Conservation (phyloP, 2,888 invertebrate species). For the Caenorhabditis imperialis region DNA sequence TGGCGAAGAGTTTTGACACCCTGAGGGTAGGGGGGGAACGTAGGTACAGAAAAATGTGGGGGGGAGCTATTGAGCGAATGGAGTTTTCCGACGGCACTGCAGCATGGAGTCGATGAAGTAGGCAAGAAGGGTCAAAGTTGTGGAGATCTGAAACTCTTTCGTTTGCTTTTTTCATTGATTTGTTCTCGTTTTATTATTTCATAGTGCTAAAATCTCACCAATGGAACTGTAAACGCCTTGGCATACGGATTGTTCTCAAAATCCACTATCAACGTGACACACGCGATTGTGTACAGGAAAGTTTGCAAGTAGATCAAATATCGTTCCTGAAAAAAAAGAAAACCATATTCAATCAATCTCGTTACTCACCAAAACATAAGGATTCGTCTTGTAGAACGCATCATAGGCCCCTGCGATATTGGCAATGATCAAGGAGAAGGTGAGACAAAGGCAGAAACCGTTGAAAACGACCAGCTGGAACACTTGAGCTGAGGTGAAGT, state of each 20-base stretch:
- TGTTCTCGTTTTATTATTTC: too few relatives aligned
- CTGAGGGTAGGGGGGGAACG: conserved; percentile 27
- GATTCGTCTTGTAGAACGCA: conserved; percentile 70
- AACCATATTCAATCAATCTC: neutral
- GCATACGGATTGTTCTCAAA: conserved; percentile 51
- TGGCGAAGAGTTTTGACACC: conserved; percentile 26
- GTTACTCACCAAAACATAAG: conserved; percentile 62
- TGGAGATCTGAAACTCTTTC: conserved; percentile 59
- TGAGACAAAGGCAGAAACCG: conserved; percentile 65
- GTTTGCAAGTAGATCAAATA: conserved; percentile 66
- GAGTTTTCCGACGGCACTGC: conserved; percentile 52
- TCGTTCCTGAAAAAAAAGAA: conserved; percentile 8
- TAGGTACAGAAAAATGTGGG: neutral
- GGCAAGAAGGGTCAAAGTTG: conserved; percentile 47
- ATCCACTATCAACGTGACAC: conserved; percentile 50
- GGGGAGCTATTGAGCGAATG: conserved; percentile 12
- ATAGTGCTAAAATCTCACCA: too few relatives aligned
- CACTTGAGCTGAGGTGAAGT: conserved; percentile 64
- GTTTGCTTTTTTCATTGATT: too few relatives aligned
- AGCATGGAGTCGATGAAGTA: conserved; percentile 54
- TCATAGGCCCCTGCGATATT: conserved; percentile 66
- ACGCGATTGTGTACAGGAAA: conserved; percentile 59
- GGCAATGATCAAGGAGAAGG: conserved; percentile 60
- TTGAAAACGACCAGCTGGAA: conserved; percentile 70
- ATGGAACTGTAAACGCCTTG: conserved; percentile 45